A percentile compares a stretch with the other conserved stretches of the same genome.
These are phyloP conservation scores for Pogonus chalceus DNA, from an alignment of 1,140 invertebrate genomes.

Conservation along the genomic window DNA sequence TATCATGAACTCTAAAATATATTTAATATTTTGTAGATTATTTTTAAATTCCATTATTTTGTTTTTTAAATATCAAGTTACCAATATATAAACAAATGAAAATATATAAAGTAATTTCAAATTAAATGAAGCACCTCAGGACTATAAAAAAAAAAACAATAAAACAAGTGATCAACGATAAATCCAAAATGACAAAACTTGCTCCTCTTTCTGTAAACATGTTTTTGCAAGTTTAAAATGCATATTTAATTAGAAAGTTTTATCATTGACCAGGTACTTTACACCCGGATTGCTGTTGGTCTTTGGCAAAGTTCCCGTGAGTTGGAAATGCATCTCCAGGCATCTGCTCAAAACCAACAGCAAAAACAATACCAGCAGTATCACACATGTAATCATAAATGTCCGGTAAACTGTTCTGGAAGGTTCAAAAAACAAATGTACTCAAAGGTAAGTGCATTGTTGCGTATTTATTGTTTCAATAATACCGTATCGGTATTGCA, in stretches of 20 bases:
- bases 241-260: slow-evolving; percentile 1
- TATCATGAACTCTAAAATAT: too few species aligned
- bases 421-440: too few species aligned
- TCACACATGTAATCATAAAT: neutral
- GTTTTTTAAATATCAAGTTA: neutral
- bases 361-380: slow-evolving; percentile 10
- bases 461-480: too few species aligned
- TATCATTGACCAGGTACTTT: slow-evolving; percentile 50
- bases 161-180: neutral
- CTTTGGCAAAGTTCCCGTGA: slow-evolving; percentile 58
- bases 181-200: neutral
- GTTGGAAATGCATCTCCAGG: slow-evolving; percentile 39
- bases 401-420: too few species aligned
- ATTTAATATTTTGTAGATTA: too few species aligned
- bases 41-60: too few species aligned
- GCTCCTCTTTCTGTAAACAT: neutral
- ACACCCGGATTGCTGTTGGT: slow-evolving; percentile 61
- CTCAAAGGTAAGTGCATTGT: too few species aligned
- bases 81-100: neutral
- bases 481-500: too few species aligned
- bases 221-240: neutral
- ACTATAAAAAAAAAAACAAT: neutral
- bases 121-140: neutral
- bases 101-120: neutral
- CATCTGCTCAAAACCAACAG: slow-evolving; percentile 20